Evolutionary conservation across 2,888 invertebrate genomes (phyloP), one percentile per base, ranked within the genome.

Genomic region (Choristoneura rosaceana): DNA sequence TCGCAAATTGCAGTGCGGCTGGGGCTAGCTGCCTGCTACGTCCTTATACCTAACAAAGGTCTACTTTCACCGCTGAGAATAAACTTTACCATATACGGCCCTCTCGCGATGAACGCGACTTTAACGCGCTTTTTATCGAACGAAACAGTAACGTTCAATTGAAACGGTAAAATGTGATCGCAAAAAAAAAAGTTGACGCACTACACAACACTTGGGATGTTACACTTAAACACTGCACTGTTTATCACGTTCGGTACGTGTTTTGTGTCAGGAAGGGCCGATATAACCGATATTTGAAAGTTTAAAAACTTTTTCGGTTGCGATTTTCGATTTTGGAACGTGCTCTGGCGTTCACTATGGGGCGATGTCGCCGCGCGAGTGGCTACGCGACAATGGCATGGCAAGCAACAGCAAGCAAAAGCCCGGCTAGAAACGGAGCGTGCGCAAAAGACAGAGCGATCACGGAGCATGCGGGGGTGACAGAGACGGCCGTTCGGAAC

Each of bases 1-100:
- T 87, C 85, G 87, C 86, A 83, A 90, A 89, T 83, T 88, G 90
- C 86, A 90, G 83, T 90, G 86, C 86, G 82, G 90, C 87, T 88
- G 84, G 89, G 89, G 87, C 88, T 84, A 87, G 90, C 87, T 88
- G 90, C 89, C 85, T 86, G 85, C 83, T 86, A 85, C 84, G 92
- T 93, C 93, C 93, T 93, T 93, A 90, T 89, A 93, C 92, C 89
- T 87, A 90, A 90, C 90, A 90, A 92, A 92, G 93, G 91, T 93
- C 88, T 91, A 93, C 93, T 93, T 93, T 94, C 93, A 93, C 93
- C 93, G 80, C 86, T 86, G 85, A 90, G 88, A 89, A 89, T 87
- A 88, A 88, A 88, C 86, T 83, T 82, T 79, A 87, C 89, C 90
- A 89, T 90, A 90, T 85, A 92, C 89, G 90, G 89, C 88, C 90